Evolutionary conservation across 2,113 vertebrate species (phyloP).

Genomic region (Rostratula benghalensis): DNA sequence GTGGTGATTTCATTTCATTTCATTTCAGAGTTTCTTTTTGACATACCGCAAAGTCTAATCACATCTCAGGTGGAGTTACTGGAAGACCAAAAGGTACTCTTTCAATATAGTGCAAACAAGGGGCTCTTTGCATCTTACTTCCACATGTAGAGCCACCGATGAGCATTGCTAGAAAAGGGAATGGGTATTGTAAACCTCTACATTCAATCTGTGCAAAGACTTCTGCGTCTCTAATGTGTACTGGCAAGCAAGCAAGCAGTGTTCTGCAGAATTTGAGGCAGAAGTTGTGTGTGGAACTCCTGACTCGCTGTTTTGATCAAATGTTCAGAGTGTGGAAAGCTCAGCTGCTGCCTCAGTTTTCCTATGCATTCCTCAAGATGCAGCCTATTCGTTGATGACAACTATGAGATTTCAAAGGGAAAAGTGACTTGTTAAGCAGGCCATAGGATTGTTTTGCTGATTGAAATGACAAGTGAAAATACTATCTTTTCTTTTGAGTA

Average conservation of each 20-base stretch:
- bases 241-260: background rate
- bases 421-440: background rate
- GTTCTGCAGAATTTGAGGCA: background rate
- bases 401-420: background rate
- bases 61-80: background rate
- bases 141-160: background rate
- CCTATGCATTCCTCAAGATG: background rate
- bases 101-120: background rate
- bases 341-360: background rate
- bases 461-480: background rate
- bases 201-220: background rate
- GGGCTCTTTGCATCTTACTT: background rate
- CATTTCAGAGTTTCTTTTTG: conserved; percentile 31
- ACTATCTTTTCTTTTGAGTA: background rate
- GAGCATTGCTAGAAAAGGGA: background rate
- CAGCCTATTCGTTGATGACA: background rate
- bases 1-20: conserved; percentile 38
- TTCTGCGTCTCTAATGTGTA: background rate
- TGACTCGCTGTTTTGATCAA: background rate
- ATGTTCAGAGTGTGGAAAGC: background rate
- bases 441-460: background rate
- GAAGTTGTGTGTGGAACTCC: background rate
- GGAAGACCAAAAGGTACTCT: background rate
- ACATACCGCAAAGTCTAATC: background rate
- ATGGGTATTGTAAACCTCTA: background rate